phyloP scores from a whole-genome alignment of 2,113 vertebrate genomes.

The Hylia prasina region DNA sequence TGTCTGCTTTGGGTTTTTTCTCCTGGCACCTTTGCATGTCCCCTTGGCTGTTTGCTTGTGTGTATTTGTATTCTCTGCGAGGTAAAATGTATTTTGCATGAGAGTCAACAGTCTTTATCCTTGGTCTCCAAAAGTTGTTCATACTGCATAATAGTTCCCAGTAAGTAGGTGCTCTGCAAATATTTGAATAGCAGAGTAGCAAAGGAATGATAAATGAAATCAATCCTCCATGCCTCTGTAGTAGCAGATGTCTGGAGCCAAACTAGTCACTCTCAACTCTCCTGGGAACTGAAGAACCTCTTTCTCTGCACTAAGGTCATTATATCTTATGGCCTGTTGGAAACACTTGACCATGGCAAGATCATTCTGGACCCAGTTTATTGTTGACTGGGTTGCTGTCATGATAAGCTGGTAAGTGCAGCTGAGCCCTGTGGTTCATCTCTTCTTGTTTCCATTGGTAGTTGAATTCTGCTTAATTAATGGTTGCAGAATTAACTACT shows the following conservation, averaged over 20 bases:
- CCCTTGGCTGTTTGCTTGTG: neutral
- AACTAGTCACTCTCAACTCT: neutral
- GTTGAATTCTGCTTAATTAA: neutral
- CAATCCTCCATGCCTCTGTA: neutral
- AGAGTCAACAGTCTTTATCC: neutral
- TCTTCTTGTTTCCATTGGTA: neutral
- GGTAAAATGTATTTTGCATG: neutral
- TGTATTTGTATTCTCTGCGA: neutral
- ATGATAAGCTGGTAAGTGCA: too few species aligned
- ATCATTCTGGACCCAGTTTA: neutral
- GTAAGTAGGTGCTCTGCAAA: neutral
- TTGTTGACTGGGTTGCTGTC: neutral
- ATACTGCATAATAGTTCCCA: neutral
- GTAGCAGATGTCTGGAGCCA: neutral
- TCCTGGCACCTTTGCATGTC: neutral
- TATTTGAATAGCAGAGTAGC: neutral
- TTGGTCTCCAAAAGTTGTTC: neutral
- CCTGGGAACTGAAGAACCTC: neutral
- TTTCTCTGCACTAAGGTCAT: neutral
- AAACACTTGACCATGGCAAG: neutral
- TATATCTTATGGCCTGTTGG: neutral
- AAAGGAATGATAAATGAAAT: neutral
- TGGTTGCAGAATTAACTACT: neutral
- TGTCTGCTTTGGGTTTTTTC: neutral
- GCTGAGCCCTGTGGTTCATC: neutral